Evolutionary conservation across 2,797 vertebrate species (phyloP), one percentile per base, ranked within the genome.

Genomic region (Chromobotia macracanthus): DNA sequence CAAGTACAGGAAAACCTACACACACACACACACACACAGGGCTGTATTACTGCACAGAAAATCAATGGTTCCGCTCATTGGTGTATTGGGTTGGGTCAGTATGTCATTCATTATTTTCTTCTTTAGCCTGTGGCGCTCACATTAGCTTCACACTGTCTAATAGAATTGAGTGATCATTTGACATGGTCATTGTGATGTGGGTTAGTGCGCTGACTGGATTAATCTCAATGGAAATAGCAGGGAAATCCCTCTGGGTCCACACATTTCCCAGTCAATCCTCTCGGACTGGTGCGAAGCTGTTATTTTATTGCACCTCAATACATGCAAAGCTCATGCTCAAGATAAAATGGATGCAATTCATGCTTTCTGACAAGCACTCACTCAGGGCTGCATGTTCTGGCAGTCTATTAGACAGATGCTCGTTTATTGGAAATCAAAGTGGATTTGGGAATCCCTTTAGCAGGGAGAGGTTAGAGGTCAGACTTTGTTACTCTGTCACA

Each of bases 401-500:
- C 86, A 87, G 89, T 89, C 90, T 92, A 90, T 92, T 92, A 91
- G 87, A 90, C 90, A 87, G 84, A 86, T 84, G 87, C 87, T 87
- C 88, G 89, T 90, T 91, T 92, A 93, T 93, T 92, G 92, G n/a
- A n/a, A n/a, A n/a, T 93, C 92, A 94, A 93, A 92, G 90, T 87
- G 92, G 91, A 93, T 93, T 92, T 92, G 88, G 90, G 90, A 88
- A 88, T 76, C 75, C 84, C 85, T 89, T n/a, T 86, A 86, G 89
- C 85, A 78, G 70, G 85, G 80, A 85, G 74, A 56, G 73, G 83
- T 88, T 86, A 91, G 88, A 91, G 92, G 90, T 93, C 91, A 92
- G n/a, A 38, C 6, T 38, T 38, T 38, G 35, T 38, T 38, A 38
- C 35, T 31, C 5, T 31, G 5, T 31, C 31, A 38, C 3, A 5